These are phyloP conservation scores for Cisticola juncidis DNA, from an alignment of 2,113 vertebrate genomes.

Conservation along the genomic window DNA sequence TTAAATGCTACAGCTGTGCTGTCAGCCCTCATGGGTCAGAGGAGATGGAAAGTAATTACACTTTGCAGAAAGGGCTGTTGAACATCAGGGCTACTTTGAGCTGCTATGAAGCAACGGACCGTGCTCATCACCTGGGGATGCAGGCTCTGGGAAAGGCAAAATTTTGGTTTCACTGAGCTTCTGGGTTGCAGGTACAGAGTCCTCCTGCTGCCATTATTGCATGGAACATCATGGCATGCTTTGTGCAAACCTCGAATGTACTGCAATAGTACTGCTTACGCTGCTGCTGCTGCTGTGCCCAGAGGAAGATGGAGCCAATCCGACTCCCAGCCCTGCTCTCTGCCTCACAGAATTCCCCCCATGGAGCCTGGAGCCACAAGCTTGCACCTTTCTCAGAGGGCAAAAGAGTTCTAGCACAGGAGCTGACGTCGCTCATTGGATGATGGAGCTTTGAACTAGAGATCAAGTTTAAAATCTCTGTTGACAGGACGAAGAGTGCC, in stretches of 20 bases:
- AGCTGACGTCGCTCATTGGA: background rate
- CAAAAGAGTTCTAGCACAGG: background rate
- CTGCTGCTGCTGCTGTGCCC: background rate
- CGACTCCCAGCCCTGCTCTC: fast-evolving
- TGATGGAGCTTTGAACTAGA: background rate
- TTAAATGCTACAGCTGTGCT: background rate
- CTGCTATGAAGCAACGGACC: fast-evolving
- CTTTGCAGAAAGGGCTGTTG: background rate
- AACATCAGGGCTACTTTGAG: background rate
- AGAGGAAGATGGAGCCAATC: background rate
- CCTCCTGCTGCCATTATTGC: fast-evolving
- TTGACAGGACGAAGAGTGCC: background rate
- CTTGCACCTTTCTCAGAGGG: background rate
- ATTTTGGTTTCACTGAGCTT: background rate
- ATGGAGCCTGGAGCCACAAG: background rate
- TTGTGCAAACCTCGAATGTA: background rate
- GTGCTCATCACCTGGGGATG: background rate
- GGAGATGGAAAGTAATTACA: background rate
- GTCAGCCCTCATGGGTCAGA: background rate
- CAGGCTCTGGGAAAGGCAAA: background rate
- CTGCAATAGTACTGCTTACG: background rate
- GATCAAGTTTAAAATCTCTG: background rate
- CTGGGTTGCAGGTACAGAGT: background rate
- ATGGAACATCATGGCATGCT: background rate
- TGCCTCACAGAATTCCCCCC: background rate